Evolutionary conservation across 2,797 vertebrate genomes (phyloP), one percentile per base, ranked within the genome.

Genomic region (Clarias platycephalus): DNA sequence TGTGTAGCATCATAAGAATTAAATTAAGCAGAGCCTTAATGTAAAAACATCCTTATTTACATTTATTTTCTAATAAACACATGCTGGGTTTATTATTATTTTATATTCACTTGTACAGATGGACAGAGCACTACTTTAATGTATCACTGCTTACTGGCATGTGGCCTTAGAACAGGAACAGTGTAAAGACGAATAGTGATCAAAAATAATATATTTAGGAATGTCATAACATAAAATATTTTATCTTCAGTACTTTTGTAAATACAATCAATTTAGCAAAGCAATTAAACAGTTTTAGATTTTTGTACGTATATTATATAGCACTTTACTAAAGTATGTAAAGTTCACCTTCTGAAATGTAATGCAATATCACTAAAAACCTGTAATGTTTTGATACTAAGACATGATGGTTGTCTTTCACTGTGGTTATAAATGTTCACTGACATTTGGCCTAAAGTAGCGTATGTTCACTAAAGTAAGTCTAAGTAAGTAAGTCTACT

Each of bases 11-110:
- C 92, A 92, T 53, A 76, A 89, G 92, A 84, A 91, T 53, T 89
- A 93, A 90, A 68, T 37, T 92, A 92, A 93, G 93, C 93, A 88
- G 94, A 96, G 95, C 96, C 96, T 97, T 96, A 96, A 96, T 75
- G 92, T 95, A 92, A 93, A 91, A 88, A 94, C 91, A 93, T 92
- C 95, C 93, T 94, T 93, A 93, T 83, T 90, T 91, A 91, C 94
- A 93, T 91, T 90, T 90, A 92, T 94, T 87, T 92, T 92, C 89
- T 89, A 81, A 87, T 75, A 40, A 88, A 86, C 49, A 86, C 85
- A 82, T 76, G 88, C 90, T 84, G 83, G 79, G 88, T 88, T 83
- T 84, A 87, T 89, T 89, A 86, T 89, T 89, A 66, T 91, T 66
- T 81, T 84, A 85, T 83, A 80, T 55, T 89, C 60, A 86, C 82